A percentile compares a stretch with the other conserved stretches of the same genome.
These are phyloP conservation scores for Drosophila mauritiana DNA, from an alignment of 1,140 invertebrate species.

Conservation along the genomic window DNA sequence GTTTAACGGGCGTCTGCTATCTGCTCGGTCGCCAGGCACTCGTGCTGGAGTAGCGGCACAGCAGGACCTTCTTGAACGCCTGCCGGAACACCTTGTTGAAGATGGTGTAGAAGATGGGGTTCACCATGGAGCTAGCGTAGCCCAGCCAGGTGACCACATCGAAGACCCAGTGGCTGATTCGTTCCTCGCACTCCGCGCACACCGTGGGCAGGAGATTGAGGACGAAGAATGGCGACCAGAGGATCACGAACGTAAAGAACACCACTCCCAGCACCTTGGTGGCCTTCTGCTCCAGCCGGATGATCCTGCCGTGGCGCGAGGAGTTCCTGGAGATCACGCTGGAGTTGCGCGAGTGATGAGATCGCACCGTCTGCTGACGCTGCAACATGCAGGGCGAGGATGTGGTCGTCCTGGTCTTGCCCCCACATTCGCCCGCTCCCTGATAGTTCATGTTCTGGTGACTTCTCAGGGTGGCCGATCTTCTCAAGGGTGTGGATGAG, in stretches of 20 bases:
- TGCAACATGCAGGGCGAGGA: slow-evolving; percentile 85
- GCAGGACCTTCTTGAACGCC: slow-evolving; percentile 95
- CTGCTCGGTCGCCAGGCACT: slow-evolving; percentile 86
- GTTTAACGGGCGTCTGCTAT: slow-evolving; percentile 74
- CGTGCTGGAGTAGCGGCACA: slow-evolving; percentile 89
- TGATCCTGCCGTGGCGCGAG: slow-evolving; percentile 91
- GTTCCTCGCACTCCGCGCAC: slow-evolving; percentile 90
- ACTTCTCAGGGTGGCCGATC: slow-evolving; percentile 86
- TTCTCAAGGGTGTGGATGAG: slow-evolving; percentile 85
- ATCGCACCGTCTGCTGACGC: slow-evolving; percentile 85
- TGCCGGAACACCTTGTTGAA: slow-evolving; percentile 97
- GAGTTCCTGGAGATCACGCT: slow-evolving; percentile 92
- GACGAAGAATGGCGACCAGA: slow-evolving; percentile 97
- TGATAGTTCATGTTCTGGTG: slow-evolving; percentile 85
- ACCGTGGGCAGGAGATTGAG: slow-evolving; percentile 92
- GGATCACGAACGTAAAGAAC: slow-evolving; percentile 96
- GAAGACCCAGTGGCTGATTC: slow-evolving; percentile 91
- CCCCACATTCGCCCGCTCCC: slow-evolving; percentile 21
- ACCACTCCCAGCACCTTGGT: slow-evolving; percentile 97
- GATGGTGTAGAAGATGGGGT: slow-evolving; percentile 97
- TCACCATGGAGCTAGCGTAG: slow-evolving; percentile 96
- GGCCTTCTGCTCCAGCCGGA: slow-evolving; percentile 95
- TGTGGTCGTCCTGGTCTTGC: slow-evolving; percentile 71
- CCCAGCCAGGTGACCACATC: slow-evolving; percentile 96
- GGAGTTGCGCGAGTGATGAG: slow-evolving; percentile 90